Conservation (phyloP, 1,140 invertebrate species). For the Nylanderia fulva region DNA sequence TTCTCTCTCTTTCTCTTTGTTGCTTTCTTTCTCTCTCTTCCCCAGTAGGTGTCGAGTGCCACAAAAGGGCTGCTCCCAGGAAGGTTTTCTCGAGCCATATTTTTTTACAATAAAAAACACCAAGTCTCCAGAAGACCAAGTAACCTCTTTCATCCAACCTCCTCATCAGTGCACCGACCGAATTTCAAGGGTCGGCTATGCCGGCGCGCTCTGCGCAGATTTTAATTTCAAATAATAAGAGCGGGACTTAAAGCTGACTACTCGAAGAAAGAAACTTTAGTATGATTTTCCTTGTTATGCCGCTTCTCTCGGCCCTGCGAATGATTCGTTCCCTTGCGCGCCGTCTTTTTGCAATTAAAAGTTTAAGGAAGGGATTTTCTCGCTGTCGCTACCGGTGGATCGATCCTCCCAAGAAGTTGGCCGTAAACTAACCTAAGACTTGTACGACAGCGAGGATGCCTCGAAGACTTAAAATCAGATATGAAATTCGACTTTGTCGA, state of each 20-base stretch:
- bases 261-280: slow-evolving; percentile 44
- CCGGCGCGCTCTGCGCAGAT: slow-evolving; percentile 10
- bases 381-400: slow-evolving; percentile 51
- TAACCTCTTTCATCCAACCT: slow-evolving; percentile 51
- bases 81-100: slow-evolving; percentile 61
- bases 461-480: slow-evolving; percentile 49
- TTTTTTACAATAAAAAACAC: slow-evolving; percentile 70
- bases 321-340: slow-evolving; percentile 53
- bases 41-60: slow-evolving; percentile 65
- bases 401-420: slow-evolving; percentile 38
- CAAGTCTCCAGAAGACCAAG: slow-evolving; percentile 32
- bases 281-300: slow-evolving; percentile 52
- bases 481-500: slow-evolving; percentile 45
- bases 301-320: slow-evolving; percentile 42
- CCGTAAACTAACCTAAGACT: slow-evolving; percentile 20
- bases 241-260: slow-evolving; percentile 37
- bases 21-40: slow-evolving; percentile 35
- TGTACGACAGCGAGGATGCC: neutral
- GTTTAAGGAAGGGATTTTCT: slow-evolving; percentile 57
- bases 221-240: slow-evolving; percentile 60
- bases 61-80: slow-evolving; percentile 69
- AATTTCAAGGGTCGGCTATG: slow-evolving; percentile 46
- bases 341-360: slow-evolving; percentile 63
- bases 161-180: slow-evolving; percentile 55
- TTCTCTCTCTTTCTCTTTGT: neutral